Evolutionary conservation across 2,888 invertebrate species (phyloP), one percentile per base, ranked within the genome.

Genomic region (Heliconius ismenius): DNA sequence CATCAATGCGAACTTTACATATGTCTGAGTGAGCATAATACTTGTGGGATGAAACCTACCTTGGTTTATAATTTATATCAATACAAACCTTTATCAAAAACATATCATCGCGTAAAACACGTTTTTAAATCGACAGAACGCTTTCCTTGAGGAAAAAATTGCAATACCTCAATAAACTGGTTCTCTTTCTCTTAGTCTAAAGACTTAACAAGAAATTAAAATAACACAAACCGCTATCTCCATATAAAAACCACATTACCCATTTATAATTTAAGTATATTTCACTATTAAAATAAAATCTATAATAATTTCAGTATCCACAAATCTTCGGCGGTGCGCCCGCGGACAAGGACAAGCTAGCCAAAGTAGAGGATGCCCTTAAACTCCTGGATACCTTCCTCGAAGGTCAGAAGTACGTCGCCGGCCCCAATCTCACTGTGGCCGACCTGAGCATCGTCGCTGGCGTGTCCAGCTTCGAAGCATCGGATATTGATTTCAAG

Each of bases 361-460:
- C 96, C 81, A 96, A 96, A 86, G 93, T 97, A 68, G 95, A 96
- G 64, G 95, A 96, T 3, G 96, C 96, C 2, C 92, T 97, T 72
- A 95, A 94, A 58, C 96, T 96, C 81, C 90, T 98, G 54, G 96
- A 98, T 83, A 95, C 89, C n/a, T 96, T 97, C 92, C 93, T 98
- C 43, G 96, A 96, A 67, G 96, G 96, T 0, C 95, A 96, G 83
- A 95, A 95, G 81, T 98, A 95, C 90, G 95, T 92, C 58, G 97
- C 97, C 24, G 98, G 97, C 21, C 94, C 96, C 77, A 93, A 93
- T 77, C 91, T 97, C 75, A 98, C 98, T 26, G 87, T 98, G 26
- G 98, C 98, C 11, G 98, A 98, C 89, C 93, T 97, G 64, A 91
- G 96, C 58, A 87, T 98, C 68, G 91, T 96, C 54, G 95, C 97